Conservation (phyloP, 2,113 vertebrate genomes). For the Cyphomyrus plagiostoma region DNA sequence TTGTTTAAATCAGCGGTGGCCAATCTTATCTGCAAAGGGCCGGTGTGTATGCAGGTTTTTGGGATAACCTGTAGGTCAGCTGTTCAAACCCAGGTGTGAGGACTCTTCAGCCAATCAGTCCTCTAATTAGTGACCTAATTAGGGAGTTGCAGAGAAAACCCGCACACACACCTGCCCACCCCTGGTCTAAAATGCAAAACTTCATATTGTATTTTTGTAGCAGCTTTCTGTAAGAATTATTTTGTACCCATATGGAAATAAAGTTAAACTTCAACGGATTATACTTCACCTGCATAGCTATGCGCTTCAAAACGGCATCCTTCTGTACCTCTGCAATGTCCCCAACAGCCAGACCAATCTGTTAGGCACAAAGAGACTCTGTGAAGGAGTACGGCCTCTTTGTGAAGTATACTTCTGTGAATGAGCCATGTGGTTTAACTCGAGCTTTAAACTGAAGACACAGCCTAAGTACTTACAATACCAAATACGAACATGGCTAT, state of each 20-base stretch:
- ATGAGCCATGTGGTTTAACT: not conserved
- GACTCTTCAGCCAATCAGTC: too few species aligned
- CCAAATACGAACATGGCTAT: too few species aligned
- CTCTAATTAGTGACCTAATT: too few species aligned
- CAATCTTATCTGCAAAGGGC: too few species aligned
- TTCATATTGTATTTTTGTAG: not conserved
- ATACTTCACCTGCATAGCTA: conserved; percentile 75
- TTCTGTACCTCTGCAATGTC: conserved; percentile 80
- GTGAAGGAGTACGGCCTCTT: not conserved
- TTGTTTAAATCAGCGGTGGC: not conserved
- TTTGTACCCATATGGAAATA: not conserved
- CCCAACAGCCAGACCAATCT: conserved; percentile 83
- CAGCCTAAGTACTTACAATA: too few species aligned
- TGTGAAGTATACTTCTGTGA: not conserved
- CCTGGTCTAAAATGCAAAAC: not conserved
- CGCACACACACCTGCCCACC: too few species aligned
- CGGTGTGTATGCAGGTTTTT: too few species aligned
- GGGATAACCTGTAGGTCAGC: too few species aligned
- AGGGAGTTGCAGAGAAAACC: too few species aligned
- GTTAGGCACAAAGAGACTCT: conserved; percentile 19
- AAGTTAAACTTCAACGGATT: not conserved
- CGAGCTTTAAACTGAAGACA: not conserved
- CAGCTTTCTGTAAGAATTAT: not conserved
- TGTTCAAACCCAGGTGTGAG: too few species aligned
- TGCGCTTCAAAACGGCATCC: conserved; percentile 74